A percentile compares a stretch with the other conserved stretches of the same genome.
These are phyloP conservation scores for Crotalus horridus DNA, from an alignment of 2,113 vertebrate species.

Conservation along the genomic window DNA sequence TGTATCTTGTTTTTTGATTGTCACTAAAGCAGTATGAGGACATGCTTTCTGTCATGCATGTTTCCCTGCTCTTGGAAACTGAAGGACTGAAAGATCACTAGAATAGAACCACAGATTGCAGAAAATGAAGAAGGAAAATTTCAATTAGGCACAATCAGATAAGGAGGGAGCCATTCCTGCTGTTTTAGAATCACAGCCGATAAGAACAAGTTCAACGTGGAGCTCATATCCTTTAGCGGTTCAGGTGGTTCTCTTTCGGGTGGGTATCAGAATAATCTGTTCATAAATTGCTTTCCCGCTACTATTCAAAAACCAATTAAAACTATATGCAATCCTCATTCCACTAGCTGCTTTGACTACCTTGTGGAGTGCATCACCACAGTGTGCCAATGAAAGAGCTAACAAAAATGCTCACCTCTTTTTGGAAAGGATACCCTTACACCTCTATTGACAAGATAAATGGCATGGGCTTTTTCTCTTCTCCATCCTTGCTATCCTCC, in stretches of 20 bases:
- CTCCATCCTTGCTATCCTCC: background rate
- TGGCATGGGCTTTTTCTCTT: rapidly evolving
- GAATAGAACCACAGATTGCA: background rate
- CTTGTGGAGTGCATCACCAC: background rate
- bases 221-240: background rate
- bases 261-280: background rate
- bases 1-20: background rate
- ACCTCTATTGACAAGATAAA: background rate
- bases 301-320: background rate
- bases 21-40: background rate
- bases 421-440: background rate
- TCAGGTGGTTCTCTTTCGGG: background rate
- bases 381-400: background rate
- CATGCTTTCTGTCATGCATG: background rate
- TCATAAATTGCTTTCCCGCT: background rate
- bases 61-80: background rate
- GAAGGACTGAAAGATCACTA: background rate
- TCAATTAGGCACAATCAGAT: background rate
- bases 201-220: background rate
- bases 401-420: background rate
- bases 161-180: background rate
- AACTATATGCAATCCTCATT: background rate
- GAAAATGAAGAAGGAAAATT: background rate
- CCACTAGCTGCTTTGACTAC: background rate
- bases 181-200: background rate